Conservation (phyloP, 92 coral and sea anemone genomes). For the Plumapathes pennacea region DNA sequence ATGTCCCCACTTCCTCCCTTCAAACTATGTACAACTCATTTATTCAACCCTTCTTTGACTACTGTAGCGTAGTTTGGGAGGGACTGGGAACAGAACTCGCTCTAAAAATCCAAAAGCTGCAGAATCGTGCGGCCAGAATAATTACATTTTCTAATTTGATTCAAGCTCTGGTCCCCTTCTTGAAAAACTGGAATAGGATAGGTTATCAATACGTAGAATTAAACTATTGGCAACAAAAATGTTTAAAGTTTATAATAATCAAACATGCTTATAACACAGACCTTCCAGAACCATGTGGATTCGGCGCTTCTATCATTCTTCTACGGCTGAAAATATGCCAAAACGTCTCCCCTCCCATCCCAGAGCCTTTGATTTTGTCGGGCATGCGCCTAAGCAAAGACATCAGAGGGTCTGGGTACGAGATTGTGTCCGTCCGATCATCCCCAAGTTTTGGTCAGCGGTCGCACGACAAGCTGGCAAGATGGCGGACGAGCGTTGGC, state of each 20-base stretch:
- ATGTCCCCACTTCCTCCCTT: neutral
- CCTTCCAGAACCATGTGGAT: too few species aligned
- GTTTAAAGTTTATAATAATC: neutral
- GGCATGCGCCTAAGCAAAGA: too few species aligned
- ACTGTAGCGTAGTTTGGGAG: slow-evolving; percentile 1
- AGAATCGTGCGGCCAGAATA: neutral
- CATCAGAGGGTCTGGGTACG: too few species aligned
- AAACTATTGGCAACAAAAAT: neutral
- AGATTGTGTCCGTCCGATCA: too few species aligned
- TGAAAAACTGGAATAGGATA: neutral
- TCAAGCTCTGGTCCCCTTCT: neutral
- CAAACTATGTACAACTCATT: neutral
- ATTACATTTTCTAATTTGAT: neutral
- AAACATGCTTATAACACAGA: too few species aligned
- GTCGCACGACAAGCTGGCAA: too few species aligned
- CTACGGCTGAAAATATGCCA: too few species aligned
- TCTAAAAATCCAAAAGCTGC: neutral
- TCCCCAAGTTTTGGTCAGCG: too few species aligned
- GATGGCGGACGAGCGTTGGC: too few species aligned
- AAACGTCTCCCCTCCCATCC: too few species aligned
- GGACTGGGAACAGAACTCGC: neutral
- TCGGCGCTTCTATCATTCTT: too few species aligned
- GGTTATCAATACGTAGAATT: neutral
- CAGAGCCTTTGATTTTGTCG: too few species aligned
- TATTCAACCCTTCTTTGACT: neutral